A percentile compares a stretch with the other conserved stretches of the same genome.
phyloP scores from a whole-genome alignment of 2,113 vertebrate species.

The Capreolus pygargus region DNA sequence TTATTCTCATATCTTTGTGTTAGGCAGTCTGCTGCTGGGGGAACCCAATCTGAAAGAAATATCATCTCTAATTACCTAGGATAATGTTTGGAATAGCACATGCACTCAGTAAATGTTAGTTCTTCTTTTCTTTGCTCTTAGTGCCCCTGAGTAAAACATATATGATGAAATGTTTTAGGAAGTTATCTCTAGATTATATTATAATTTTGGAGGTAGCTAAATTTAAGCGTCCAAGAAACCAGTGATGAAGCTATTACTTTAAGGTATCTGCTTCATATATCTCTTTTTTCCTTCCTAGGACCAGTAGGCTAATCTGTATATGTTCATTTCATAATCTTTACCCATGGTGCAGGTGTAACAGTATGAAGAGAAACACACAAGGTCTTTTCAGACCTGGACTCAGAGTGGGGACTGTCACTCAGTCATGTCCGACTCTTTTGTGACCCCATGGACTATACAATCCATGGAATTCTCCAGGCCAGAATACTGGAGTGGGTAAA shows the following conservation, averaged over 20 bases:
- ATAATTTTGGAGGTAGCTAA: neutral
- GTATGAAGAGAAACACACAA: neutral
- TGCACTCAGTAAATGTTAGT: neutral
- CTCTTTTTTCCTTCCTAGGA: neutral
- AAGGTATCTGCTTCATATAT: neutral
- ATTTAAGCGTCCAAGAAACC: neutral
- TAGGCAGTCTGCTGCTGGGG: neutral
- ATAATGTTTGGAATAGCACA: neutral
- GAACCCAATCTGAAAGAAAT: neutral
- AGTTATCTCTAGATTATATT: neutral
- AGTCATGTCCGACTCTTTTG: accelerated
- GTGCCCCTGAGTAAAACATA: neutral
- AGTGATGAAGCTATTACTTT: neutral
- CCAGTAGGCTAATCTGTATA: neutral
- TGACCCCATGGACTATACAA: neutral
- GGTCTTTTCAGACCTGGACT: neutral
- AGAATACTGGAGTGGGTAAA: neutral
- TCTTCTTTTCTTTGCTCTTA: neutral
- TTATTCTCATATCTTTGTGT: neutral
- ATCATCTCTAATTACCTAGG: neutral
- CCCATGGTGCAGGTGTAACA: neutral
- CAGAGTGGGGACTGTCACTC: neutral
- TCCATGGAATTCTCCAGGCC: neutral
- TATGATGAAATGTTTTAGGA: neutral
- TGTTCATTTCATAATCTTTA: neutral